A percentile compares a stretch with the other conserved stretches of the same genome.
phyloP scores from a whole-genome alignment of 53 echinoderm and acorn worm genomes.

The Paracentrotus lividus region DNA sequence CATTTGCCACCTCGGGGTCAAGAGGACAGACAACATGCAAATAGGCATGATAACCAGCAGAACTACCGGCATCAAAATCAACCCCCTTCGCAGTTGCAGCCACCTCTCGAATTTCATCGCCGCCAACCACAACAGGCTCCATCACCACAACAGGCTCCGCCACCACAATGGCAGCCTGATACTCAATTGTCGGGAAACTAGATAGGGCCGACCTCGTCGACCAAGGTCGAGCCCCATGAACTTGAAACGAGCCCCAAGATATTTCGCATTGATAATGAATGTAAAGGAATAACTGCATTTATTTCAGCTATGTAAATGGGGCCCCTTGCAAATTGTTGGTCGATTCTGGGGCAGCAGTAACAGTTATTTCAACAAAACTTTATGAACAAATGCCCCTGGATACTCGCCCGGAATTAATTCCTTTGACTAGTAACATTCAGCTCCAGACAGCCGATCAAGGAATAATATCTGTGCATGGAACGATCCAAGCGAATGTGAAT shows the following conservation, averaged over 20 bases:
- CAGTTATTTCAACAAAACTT: conserved; percentile 58
- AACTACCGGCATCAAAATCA: too few relatives aligned
- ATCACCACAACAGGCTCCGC: background rate
- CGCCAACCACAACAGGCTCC: background rate
- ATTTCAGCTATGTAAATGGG: too few relatives aligned
- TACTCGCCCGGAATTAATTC: conserved; percentile 31
- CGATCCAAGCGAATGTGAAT: conserved; percentile 4
- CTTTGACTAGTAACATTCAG: conserved; percentile 23
- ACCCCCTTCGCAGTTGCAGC: too few relatives aligned
- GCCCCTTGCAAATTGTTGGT: conserved; percentile 40
- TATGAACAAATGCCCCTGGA: background rate
- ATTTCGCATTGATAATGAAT: conserved; percentile 36
- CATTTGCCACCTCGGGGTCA: too few relatives aligned
- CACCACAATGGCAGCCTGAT: conserved; percentile 44
- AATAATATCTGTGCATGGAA: conserved; percentile 47
- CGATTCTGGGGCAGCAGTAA: conserved; percentile 66
- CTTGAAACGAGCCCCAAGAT: background rate
- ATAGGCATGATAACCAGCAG: background rate
- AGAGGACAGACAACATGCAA: too few relatives aligned
- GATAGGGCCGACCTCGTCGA: conserved; percentile 52
- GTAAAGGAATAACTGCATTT: background rate
- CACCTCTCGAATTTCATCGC: too few relatives aligned
- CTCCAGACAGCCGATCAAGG: conserved; percentile 42
- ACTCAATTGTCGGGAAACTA: conserved; percentile 70
- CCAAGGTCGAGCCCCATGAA: conserved; percentile 35